Base-by-base conservation (phyloP, 2,797 vertebrate species). In the Trachops cirrhosus region DNA sequence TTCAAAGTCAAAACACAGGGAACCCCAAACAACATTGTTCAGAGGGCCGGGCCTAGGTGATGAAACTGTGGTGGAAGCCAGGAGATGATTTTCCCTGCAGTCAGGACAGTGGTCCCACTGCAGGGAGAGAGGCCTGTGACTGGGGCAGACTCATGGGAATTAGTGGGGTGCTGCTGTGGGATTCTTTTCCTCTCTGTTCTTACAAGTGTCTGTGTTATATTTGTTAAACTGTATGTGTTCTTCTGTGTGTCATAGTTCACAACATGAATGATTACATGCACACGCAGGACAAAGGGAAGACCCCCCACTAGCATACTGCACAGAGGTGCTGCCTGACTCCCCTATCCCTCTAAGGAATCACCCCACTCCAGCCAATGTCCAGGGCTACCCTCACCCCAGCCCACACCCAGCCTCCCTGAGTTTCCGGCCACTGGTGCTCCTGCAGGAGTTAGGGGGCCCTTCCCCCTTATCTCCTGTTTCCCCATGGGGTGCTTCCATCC, bases 281-380 rank as follows among this genome's bases (percentile, higher is more conserved):
- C 54, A 5, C 34, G 3, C 0, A 4, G n/a, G 80, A 67, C 3
- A 3, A 50, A 89, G 68, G 18, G 29, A 26, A 75, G 62, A 77
- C 26, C 21, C 21, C 21, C 22, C 15, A 0, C 52, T 26, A 6
- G 93, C 8, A 1, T 3, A 5, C 46, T 41, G 4, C 0, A 11
- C 6, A 2, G 5, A 32, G 39, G 32, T 4, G 6, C 34, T n/a
- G 32, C 26, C 32, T 7, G 1, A 7, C 9, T 15, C 26, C 54
- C 59, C 3, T 37, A 7, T 5, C 26, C 44, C 46, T 46, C 83
- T 4, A 21, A 74, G 88, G 34, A 57, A 62, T 37, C 15, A n/a
- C 22, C 41, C 22, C 16, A 26, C 57, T 64, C 41, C 8, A 48
- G 52, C 34, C 85, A 34, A 9, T 19, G 68, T 11, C 7, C 18